Evolutionary conservation across 2,797 vertebrate genomes (phyloP), one percentile per base, ranked within the genome.

Genomic region (Poliocrania exsul): DNA sequence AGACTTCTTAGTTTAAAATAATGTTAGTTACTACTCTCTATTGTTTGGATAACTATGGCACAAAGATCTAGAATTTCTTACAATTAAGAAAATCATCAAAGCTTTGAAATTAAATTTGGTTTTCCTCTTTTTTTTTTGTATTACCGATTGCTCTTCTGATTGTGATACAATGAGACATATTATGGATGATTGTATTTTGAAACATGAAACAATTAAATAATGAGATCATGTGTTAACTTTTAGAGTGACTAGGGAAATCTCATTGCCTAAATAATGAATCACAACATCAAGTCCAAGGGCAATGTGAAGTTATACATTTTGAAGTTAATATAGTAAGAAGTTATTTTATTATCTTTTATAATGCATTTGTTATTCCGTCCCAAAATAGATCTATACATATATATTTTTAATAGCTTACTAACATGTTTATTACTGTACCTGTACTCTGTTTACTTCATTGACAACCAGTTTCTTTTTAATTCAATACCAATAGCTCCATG

Each of bases 181-280:
- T 81, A 71, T 66, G 35, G 74, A 54, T 91, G 58, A 88, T 54
- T 54, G 11, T 58, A 44, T 88, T 92, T 91, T 94, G 58, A 95
- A 94, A 91, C 46, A 91, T 10, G 3, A 53, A 90, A 90, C 90
- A 0, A 88, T 90, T 94, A 94, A 96, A 82, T 92, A 88, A 88
- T 67, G 46, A 92, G 28, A 31, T 50, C 6, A 38, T 75, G 1
- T 60, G 37, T 79, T 75, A 88, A 75, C 16, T 79, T 86, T 33
- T 42, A 49, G 40, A 86, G 28, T 90, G 72, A 85, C 40, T 38
- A 38, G 54, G 71, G 58, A 82, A 90, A 80, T 83, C 51, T 81
- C 33, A 23, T 56, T 81, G 40, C 50, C 78, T 93, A 81, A 91
- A 92, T 90, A 94, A 87, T 95, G 21, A 51, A 88, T 95, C 26